These are phyloP conservation scores for Amyelois transitella DNA, from an alignment of 1,140 invertebrate genomes.

Conservation along the genomic window DNA sequence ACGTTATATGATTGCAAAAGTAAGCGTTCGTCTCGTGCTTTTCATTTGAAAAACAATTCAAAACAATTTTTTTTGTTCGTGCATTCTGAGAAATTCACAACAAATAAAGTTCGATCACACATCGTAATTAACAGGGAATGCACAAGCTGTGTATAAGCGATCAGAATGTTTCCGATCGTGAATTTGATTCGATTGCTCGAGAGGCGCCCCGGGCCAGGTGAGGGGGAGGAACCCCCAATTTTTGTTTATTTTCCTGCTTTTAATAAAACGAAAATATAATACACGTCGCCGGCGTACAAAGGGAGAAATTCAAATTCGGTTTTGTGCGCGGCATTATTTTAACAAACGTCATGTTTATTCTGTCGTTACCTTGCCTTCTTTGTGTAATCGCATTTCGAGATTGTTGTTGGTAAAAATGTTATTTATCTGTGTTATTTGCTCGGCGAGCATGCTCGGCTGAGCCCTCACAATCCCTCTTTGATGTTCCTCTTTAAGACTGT, in stretches of 20 bases:
- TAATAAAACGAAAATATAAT: constrained; percentile 61
- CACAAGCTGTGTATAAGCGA: no score
- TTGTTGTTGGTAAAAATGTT: constrained; percentile 22
- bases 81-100: not conserved
- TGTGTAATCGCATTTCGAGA: constrained; percentile 29
- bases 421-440: constrained; percentile 22
- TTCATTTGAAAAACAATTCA: no score
- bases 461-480: constrained; percentile 6
- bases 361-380: constrained; percentile 27
- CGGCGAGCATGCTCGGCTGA: constrained; percentile 1
- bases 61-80: no score
- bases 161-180: not conserved
- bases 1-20: no score
- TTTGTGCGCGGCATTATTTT: constrained; percentile 40
- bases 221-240: constrained; percentile 16
- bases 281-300: constrained; percentile 41
- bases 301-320: constrained; percentile 50
- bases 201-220: not conserved
- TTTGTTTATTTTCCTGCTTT: constrained; percentile 55
- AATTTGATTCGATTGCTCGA: no score
- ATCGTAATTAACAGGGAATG: not conserved
- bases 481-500: constrained; percentile 6
- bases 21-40: no score
- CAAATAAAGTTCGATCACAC: no score
- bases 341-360: constrained; percentile 36